Conservation (phyloP, 2,888 invertebrate genomes). For the Orchesella flavescens region DNA sequence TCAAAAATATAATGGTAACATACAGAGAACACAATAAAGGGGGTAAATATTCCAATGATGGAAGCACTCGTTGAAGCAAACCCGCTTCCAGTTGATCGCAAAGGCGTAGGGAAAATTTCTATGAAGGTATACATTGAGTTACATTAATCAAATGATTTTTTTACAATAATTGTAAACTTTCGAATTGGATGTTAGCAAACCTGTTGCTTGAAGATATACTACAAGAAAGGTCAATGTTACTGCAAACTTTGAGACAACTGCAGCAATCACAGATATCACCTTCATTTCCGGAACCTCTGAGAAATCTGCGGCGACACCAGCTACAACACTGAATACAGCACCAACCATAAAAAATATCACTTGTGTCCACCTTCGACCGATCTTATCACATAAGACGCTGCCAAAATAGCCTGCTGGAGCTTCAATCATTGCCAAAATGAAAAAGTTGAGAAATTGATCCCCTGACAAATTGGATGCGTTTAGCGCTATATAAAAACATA, state of each 20-base stretch:
- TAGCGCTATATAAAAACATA: no score
- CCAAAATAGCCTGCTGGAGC: slow-evolving; percentile 66
- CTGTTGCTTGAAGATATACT: slow-evolving; percentile 71
- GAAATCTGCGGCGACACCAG: slow-evolving; percentile 57
- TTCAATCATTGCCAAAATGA: slow-evolving; percentile 67
- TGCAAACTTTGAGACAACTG: slow-evolving; percentile 63
- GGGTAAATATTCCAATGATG: slow-evolving; percentile 77
- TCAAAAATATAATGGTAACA: slow-evolving; percentile 34
- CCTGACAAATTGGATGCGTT: slow-evolving; percentile 66
- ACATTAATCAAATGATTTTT: no score
- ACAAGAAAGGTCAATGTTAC: slow-evolving; percentile 76
- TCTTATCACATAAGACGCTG: slow-evolving; percentile 76
- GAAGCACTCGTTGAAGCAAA: slow-evolving; percentile 78
- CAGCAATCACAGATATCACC: slow-evolving; percentile 49
- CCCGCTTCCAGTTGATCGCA: slow-evolving; percentile 80
- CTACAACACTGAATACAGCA: slow-evolving; percentile 53
- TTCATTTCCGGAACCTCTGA: slow-evolving; percentile 13
- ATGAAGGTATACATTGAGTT: slow-evolving; percentile 80
- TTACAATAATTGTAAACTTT: no score
- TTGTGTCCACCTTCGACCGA: slow-evolving; percentile 76
- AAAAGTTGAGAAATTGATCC: slow-evolving; percentile 68
- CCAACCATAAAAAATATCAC: slow-evolving; percentile 46
- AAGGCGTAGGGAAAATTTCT: slow-evolving; percentile 80
- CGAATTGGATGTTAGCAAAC: no score
- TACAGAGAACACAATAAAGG: slow-evolving; percentile 79